These are phyloP conservation scores for Ciconia stormi DNA, from an alignment of 2,113 vertebrate species.

Conservation along the genomic window DNA sequence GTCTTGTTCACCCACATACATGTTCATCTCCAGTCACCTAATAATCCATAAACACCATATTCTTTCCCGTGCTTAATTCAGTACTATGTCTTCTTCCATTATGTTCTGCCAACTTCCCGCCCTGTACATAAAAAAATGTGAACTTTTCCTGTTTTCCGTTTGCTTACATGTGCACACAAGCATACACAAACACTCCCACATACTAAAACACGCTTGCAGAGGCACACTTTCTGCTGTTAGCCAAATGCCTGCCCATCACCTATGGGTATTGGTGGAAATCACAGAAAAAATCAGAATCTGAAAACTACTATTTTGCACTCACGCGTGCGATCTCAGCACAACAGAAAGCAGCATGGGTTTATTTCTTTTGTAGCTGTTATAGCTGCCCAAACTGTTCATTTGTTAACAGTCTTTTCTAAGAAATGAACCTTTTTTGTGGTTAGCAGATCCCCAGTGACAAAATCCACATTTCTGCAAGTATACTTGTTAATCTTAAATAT, in stretches of 20 bases:
- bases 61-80: neutral
- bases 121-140: neutral
- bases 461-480: conserved; percentile 31
- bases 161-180: neutral
- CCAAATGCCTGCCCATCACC: neutral
- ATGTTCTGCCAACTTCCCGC: neutral
- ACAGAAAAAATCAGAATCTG: neutral
- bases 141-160: neutral
- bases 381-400: neutral
- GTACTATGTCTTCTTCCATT: neutral
- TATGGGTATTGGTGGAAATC: neutral
- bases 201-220: neutral
- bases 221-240: neutral
- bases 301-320: neutral
- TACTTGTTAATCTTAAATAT: conserved; percentile 17
- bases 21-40: neutral
- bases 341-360: neutral
- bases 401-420: neutral
- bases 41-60: neutral
- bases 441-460: conserved; percentile 5
- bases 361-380: neutral
- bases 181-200: neutral
- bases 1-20: neutral
- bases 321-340: fast-evolving
- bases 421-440: neutral